These are phyloP conservation scores for Heliothis virescens DNA, from an alignment of 1,140 invertebrate species.

Conservation along the genomic window DNA sequence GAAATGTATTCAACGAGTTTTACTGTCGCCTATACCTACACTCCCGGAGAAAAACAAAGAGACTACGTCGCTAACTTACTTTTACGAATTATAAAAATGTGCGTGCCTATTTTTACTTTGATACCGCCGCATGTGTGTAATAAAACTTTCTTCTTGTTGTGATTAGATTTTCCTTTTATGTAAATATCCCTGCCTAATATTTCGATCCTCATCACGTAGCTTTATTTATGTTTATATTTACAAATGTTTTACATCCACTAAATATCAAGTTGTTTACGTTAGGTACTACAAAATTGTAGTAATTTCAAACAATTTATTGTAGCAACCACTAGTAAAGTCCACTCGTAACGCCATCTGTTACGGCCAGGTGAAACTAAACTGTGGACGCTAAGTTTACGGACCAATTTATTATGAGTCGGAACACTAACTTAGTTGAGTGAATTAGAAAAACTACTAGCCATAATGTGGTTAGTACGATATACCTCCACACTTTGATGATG, in stretches of 20 bases:
- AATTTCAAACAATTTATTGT: slow-evolving; percentile 9
- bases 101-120: slow-evolving; percentile 21
- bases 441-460: slow-evolving; percentile 49
- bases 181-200: too few species aligned
- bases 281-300: too few species aligned
- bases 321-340: not conserved
- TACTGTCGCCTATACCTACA: slow-evolving; percentile 60
- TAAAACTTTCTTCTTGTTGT: not conserved
- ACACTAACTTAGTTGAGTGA: slow-evolving; percentile 47
- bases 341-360: slow-evolving; percentile 51
- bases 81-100: slow-evolving; percentile 48
- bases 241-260: not conserved
- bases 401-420: slow-evolving; percentile 47
- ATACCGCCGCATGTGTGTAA: not conserved
- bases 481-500: slow-evolving; percentile 54
- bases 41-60: slow-evolving; percentile 46
- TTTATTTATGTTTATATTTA: too few species aligned
- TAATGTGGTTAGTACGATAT: slow-evolving; percentile 45
- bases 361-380: slow-evolving; percentile 22
- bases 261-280: too few species aligned
- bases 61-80: slow-evolving; percentile 48
- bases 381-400: slow-evolving; percentile 43
- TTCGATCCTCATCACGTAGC: too few species aligned
- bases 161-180: not conserved
- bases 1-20: slow-evolving; percentile 76